A percentile compares a stretch with the other conserved stretches of the same genome.
Conservation (phyloP, 2,888 invertebrate species). For the Odontothrips loti region DNA sequence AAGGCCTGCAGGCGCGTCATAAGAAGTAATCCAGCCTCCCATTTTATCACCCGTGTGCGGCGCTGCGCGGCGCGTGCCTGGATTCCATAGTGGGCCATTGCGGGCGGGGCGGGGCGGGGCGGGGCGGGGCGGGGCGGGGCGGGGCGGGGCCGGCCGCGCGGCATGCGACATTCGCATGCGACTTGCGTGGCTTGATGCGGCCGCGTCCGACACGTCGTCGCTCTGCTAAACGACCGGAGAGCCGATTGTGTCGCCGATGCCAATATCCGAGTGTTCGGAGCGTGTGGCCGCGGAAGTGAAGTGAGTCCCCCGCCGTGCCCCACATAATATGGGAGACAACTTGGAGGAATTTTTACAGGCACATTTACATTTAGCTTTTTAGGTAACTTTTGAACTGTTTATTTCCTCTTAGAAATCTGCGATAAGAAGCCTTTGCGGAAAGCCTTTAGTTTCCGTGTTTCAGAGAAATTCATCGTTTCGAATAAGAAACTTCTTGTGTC, state of each 20-base stretch:
- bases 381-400: too few relatives aligned
- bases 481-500: too few relatives aligned
- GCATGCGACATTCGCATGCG: background rate
- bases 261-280: slow-evolving; percentile 23
- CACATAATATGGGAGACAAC: too few relatives aligned
- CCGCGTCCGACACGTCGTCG: background rate
- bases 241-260: background rate
- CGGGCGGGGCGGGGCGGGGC: background rate
- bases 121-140: background rate
- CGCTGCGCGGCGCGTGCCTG: slow-evolving; percentile 6
- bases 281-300: slow-evolving; percentile 12
- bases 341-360: too few relatives aligned
- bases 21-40: background rate
- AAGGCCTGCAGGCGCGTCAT: too few relatives aligned
- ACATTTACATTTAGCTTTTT: too few relatives aligned
- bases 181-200: background rate
- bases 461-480: too few relatives aligned
- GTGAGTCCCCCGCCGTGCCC: too few relatives aligned
- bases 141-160: background rate
- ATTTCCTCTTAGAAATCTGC: too few relatives aligned
- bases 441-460: too few relatives aligned
- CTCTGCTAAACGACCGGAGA: background rate
- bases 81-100: background rate
- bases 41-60: background rate
- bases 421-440: too few relatives aligned